A percentile compares a stretch with the other conserved stretches of the same genome.
Evolutionary conservation across 2,113 vertebrate species (phyloP).

Genomic region (Actinemys pallida): DNA sequence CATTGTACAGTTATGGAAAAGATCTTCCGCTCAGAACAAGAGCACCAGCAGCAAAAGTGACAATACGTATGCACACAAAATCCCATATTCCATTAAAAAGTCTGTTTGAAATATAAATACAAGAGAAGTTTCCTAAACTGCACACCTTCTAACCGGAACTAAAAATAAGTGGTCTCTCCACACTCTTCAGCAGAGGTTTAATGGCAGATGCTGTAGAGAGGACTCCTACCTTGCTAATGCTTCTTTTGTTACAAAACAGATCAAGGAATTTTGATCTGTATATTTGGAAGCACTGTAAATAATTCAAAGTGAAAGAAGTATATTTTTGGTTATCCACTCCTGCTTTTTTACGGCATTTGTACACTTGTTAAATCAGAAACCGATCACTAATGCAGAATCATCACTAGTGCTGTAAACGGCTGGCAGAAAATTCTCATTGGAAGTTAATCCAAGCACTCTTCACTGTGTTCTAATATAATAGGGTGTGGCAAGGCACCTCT

Average conservation of each 20-base stretch:
- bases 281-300: not conserved
- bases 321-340: rapidly evolving
- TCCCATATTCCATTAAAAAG: rapidly evolving
- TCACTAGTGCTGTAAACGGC: rapidly evolving
- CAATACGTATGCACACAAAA: not conserved
- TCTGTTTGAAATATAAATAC: conserved; percentile 4
- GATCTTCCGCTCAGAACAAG: conserved; percentile 50
- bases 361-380: not conserved
- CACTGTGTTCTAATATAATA: not conserved
- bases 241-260: not conserved
- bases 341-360: not conserved
- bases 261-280: not conserved
- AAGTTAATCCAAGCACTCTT: not conserved
- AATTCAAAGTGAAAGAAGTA: not conserved
- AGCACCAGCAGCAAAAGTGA: conserved; percentile 23
- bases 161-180: not conserved
- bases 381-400: not conserved
- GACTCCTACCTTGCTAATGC: not conserved
- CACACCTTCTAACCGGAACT: too few relatives aligned
- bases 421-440: not conserved
- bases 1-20: not conserved
- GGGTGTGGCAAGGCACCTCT: not conserved
- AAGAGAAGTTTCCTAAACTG: conserved; percentile 7
- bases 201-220: not conserved
- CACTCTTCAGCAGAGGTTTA: not conserved